These are phyloP conservation scores for Otolemur garnettii DNA, from an alignment of 2,113 vertebrate species.

Conservation along the genomic window DNA sequence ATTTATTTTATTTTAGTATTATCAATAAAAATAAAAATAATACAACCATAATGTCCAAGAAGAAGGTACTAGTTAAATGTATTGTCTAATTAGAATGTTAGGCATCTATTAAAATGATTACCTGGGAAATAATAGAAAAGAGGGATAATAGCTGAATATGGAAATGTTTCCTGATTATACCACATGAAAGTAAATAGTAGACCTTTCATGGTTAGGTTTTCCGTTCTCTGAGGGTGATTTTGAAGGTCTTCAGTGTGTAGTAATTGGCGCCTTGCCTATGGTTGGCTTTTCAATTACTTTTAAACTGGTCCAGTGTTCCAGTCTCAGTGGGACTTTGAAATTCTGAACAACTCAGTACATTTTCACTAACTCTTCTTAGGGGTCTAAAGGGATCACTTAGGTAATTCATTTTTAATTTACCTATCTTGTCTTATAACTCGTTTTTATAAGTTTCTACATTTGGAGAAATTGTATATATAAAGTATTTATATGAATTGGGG, in stretches of 20 bases:
- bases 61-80: neutral
- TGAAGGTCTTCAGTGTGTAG: neutral
- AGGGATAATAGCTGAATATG: neutral
- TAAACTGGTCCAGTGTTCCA: neutral
- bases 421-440: conserved; percentile 11
- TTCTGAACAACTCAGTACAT: neutral
- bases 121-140: conserved; percentile 7
- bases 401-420: conserved; percentile 12
- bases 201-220: neutral
- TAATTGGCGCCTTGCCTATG: neutral
- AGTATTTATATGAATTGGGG: neutral
- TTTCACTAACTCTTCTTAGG: neutral
- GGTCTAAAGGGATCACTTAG: neutral
- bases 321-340: neutral
- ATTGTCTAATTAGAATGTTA: conserved; percentile 15
- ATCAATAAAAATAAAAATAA: conserved; percentile 35
- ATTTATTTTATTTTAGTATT: conserved; percentile 53
- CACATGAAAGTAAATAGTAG: neutral
- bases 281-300: neutral
- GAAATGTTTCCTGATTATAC: conserved; percentile 32
- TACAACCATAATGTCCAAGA: neutral
- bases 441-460: conserved; percentile 7
- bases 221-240: conserved; percentile 7
- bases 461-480: neutral
- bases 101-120: neutral